Evolutionary conservation across 2,888 invertebrate species (phyloP).

Genomic region (Eubasilissa splendida): DNA sequence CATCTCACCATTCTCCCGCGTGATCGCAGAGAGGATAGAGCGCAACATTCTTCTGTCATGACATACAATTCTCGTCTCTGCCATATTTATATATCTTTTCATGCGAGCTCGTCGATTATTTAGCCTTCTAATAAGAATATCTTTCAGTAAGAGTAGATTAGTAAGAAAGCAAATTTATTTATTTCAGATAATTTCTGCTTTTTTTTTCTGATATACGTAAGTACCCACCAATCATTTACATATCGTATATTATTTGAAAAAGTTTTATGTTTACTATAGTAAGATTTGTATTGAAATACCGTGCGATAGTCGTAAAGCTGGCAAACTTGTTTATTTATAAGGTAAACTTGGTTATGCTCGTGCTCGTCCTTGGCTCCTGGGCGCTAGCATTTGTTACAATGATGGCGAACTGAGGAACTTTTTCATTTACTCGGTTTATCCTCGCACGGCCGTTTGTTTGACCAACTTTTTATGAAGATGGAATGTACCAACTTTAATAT

Average conservation of each 20-base stretch:
- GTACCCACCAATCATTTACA: not conserved
- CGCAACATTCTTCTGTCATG: too few relatives aligned
- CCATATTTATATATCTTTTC: too few relatives aligned
- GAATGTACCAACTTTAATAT: slow-evolving; percentile 26
- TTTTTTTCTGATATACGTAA: not conserved
- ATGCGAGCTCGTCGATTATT: too few relatives aligned
- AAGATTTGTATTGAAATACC: slow-evolving; percentile 13
- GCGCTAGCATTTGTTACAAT: slow-evolving; percentile 41
- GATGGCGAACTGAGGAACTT: slow-evolving; percentile 39
- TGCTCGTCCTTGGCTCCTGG: slow-evolving; percentile 10
- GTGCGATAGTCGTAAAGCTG: slow-evolving; percentile 45
- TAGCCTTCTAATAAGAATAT: too few relatives aligned
- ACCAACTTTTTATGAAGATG: slow-evolving; percentile 32
- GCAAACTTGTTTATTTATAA: slow-evolving; percentile 55
- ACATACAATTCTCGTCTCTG: too few relatives aligned
- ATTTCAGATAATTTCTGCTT: not conserved
- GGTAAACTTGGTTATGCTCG: slow-evolving; percentile 50
- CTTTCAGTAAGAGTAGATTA: too few relatives aligned
- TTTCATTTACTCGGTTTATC: slow-evolving; percentile 36
- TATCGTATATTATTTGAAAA: not conserved
- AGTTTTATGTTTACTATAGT: slow-evolving; percentile 1
- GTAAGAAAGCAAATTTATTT: too few relatives aligned
- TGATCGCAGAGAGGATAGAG: too few relatives aligned
- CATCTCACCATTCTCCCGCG: too few relatives aligned
- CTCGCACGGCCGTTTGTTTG: slow-evolving; percentile 31